phyloP scores from a whole-genome alignment of 2,888 invertebrate genomes.

The Piscicola geometra region DNA sequence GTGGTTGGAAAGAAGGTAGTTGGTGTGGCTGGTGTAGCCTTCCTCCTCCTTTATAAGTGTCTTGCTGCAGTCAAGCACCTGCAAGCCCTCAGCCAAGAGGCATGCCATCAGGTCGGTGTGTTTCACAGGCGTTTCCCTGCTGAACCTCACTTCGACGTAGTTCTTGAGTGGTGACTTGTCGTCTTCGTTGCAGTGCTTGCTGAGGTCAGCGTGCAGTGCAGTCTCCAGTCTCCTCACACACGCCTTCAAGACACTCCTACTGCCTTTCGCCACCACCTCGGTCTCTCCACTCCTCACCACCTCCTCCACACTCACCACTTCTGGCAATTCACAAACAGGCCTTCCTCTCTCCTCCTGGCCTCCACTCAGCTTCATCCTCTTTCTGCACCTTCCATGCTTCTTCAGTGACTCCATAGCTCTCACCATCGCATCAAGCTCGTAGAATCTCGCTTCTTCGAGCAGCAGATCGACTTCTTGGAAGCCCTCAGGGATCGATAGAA shows the following conservation, averaged over 20 bases:
- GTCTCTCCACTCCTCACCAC: background rate
- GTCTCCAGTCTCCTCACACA: background rate
- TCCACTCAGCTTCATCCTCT: background rate
- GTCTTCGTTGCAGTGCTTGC: background rate
- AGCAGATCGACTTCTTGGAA: conserved; percentile 81
- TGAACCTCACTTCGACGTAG: background rate
- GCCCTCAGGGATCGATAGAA: conserved; percentile 77
- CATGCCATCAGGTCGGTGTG: background rate
- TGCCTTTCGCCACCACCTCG: background rate
- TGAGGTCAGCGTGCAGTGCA: background rate
- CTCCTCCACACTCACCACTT: conserved; percentile 3
- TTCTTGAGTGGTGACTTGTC: background rate
- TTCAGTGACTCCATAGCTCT: conserved; percentile 49
- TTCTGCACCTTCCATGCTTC: background rate
- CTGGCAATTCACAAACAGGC: background rate
- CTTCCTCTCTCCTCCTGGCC: background rate
- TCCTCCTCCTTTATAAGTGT: background rate
- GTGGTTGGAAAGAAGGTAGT: background rate
- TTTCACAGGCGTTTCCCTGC: background rate
- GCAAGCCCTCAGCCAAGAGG: background rate
- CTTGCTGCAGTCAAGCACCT: background rate
- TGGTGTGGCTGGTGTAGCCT: background rate
- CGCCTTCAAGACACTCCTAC: background rate
- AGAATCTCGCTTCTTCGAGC: conserved; percentile 81
- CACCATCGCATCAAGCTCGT: conserved; percentile 67